phyloP scores from a whole-genome alignment of 2,888 invertebrate genomes.

The Drosophila neotestacea region DNA sequence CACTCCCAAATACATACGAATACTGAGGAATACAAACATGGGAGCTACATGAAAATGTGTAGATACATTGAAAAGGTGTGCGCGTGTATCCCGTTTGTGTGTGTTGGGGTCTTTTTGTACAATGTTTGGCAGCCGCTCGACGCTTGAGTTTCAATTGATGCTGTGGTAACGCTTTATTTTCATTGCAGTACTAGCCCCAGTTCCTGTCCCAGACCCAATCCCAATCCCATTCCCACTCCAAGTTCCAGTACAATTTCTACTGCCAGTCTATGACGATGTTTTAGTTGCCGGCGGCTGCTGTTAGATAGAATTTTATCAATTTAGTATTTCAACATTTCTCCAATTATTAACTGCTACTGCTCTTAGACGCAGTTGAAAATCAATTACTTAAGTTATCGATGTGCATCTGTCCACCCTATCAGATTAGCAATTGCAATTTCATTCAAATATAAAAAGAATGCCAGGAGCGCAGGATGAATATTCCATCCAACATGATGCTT shows the following conservation, averaged over 20 bases:
- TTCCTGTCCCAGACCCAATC: background rate
- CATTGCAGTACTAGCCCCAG: slow-evolving; percentile 54
- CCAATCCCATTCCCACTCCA: background rate
- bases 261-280: slow-evolving; percentile 29
- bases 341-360: slow-evolving; percentile 1
- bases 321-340: slow-evolving; percentile 30
- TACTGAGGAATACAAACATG: slow-evolving; percentile 32
- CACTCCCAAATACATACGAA: slow-evolving; percentile 14
- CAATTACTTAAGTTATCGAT: slow-evolving; percentile 66
- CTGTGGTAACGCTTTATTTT: slow-evolving; percentile 77
- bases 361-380: slow-evolving; percentile 55
- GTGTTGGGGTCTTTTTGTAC: slow-evolving; percentile 45
- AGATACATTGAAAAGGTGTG: slow-evolving; percentile 73
- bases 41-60: slow-evolving; percentile 48
- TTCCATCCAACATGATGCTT: slow-evolving; percentile 59
- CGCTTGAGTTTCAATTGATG: slow-evolving; percentile 79
- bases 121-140: slow-evolving; percentile 48
- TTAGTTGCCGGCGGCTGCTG: slow-evolving; percentile 40
- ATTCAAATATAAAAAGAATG: slow-evolving; percentile 31
- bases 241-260: slow-evolving; percentile 10
- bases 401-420: slow-evolving; percentile 1
- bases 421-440: slow-evolving; percentile 31
- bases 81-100: slow-evolving; percentile 22
- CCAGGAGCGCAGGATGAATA: slow-evolving; percentile 31
- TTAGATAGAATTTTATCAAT: slow-evolving; percentile 29